phyloP scores from a whole-genome alignment of 2,113 vertebrate species.

The Egretta garzetta region DNA sequence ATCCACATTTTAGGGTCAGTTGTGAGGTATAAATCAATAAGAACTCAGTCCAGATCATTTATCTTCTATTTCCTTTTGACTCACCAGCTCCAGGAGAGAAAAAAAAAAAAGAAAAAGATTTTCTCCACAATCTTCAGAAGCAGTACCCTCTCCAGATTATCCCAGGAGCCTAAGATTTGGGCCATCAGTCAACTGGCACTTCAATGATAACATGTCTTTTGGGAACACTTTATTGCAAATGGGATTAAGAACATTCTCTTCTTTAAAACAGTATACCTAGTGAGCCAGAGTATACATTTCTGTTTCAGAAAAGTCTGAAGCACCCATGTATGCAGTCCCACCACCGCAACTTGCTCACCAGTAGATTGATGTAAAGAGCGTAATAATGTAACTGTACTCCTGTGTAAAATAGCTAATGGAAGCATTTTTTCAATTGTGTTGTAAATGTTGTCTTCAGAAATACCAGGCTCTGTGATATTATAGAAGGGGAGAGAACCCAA shows the following conservation, averaged over 20 bases:
- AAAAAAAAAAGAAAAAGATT: slow-evolving; percentile 28
- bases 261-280: neutral
- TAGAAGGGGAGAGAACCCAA: neutral
- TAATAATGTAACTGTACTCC: neutral
- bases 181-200: slow-evolving; percentile 25
- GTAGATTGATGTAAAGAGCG: neutral
- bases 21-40: slow-evolving; percentile 70
- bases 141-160: slow-evolving; percentile 8
- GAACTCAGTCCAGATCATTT: slow-evolving; percentile 58
- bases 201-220: slow-evolving; percentile 12
- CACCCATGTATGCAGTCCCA: neutral
- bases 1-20: slow-evolving; percentile 48
- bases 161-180: slow-evolving; percentile 13
- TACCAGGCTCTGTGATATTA: neutral
- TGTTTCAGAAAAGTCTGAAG: neutral
- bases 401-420: neutral
- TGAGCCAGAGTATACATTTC: neutral
- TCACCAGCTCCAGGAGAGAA: slow-evolving; percentile 1
- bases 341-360: neutral
- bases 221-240: slow-evolving; percentile 1
- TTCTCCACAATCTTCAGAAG: slow-evolving; percentile 16
- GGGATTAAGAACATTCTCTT: neutral
- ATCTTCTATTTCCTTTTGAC: slow-evolving; percentile 68
- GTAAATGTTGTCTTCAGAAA: neutral
- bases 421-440: neutral